Base-by-base conservation (phyloP, 2,888 invertebrate genomes). In the Andrena dorsata region DNA sequence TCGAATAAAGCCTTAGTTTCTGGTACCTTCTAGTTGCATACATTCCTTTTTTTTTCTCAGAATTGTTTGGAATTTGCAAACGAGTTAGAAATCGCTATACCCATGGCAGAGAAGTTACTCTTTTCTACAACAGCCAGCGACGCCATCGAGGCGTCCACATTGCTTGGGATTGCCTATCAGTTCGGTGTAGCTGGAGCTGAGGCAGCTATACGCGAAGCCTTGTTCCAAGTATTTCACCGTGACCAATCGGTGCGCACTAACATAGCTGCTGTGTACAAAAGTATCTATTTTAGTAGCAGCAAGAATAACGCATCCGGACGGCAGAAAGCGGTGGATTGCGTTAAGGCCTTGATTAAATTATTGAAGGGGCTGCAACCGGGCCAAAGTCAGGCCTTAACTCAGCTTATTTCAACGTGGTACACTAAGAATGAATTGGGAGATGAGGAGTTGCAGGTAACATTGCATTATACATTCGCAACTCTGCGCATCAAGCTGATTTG, bases 71-170 rank as follows among this genome's bases (percentile, higher is more conserved):
- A 92, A 41, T 96, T 96, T 91, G 94, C 95, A 1, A 91, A 92
- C 23, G 94, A 94, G 70, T 92, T 96, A 20, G 95, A 95, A 83
- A 91, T 93, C 20, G 94, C 95, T 7, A 94, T 97, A 75, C 95
- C 96, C 0, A 94, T 96, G n/a, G 96, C 98, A 78, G 96, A 96
- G 86, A 95, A 96, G 26, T 94, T 98, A 90, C 94, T 98, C 13
- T 95, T 96, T 92, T 97, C 97, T 0, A 96, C 96, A 85, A 96
- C 96, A 82, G 95, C 96, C 4, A 95, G 97, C 0, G 98, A 98
- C 93, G 97, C 98, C 16, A 95, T 97, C 72, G 99, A 98, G 93
- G 97, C 98, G 0, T 97, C 99, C 32, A 96, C 97, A 79, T 98
- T 98, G 92, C 97, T 99, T 88, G 97, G 97, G 0, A 96, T 97